Evolutionary conservation across 2,888 invertebrate genomes (phyloP), one percentile per base, ranked within the genome.

Genomic region (Junonia oenone): DNA sequence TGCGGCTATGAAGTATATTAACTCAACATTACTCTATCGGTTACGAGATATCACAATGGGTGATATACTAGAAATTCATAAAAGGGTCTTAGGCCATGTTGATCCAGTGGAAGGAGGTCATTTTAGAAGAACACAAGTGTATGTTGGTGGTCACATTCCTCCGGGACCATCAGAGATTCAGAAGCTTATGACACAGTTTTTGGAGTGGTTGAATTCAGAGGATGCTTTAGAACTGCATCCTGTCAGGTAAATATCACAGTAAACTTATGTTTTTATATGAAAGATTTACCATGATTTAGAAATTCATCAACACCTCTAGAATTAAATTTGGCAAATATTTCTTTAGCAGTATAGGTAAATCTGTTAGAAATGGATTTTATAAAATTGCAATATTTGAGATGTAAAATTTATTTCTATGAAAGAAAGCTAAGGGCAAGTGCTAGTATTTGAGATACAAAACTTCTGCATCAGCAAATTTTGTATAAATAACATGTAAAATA

Each of bases 131-230:
- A 96, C 96, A 2, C 98, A 98, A 61, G 98, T 99, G 6, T 99
- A 96, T 85, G 97, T 99, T 0, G 98, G 98, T 0, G 96, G 96
- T n/a, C 98, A 98, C 78, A 92, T 96, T 49, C 99, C 99, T 0
- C 98, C 99, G 0, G 93, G 95, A 0, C 97, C 99, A 0, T 93
- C 93, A 0, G 94, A 96, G 63, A 93, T 99, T 52, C 93, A 93
- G 8, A 90, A 91, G 40, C 90, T 98, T 14, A 97, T 99, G 96
- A 91, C 92, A 14, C 95, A 95, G 65, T 97, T 99, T 75, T 92
- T 97, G n/a, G 92, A 94, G 14, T 99, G 99, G 99, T 83, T 99
- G 6, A 97, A 96, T 81, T 97, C 97, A 0, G 97, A 97, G 64
- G 94, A 95, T 75, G 96, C 97, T 6, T 83, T 95, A 61, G 93